Evolutionary conservation across 2,888 invertebrate genomes (phyloP), one percentile per base, ranked within the genome.

Genomic region (Spodoptera picta): DNA sequence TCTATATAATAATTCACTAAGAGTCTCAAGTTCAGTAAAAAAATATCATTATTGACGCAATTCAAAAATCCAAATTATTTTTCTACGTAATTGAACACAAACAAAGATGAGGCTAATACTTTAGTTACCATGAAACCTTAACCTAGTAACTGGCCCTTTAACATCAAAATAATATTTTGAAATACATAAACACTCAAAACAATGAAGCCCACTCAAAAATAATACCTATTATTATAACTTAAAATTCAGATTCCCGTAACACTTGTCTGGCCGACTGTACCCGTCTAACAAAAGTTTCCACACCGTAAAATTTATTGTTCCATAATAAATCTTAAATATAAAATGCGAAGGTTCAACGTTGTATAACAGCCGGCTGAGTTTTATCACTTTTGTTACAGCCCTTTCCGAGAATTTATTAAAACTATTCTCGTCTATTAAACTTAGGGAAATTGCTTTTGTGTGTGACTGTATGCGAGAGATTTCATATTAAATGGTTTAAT

Each of bases 301-400:
- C 83, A 67, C 83, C 79, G 84, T 88, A 84, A 88, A 87, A 86
- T 87, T 87, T 87, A 89, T 87, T 83, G 82, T 79, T 73, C 69
- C 69, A 73, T 74, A 80, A 83, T 88, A 88, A 89, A 89, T 87
- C 83, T 83, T 69, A 81, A 85, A 86, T 85, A 86, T 87, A 87
- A 87, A 88, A 83, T 75, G 81, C 72, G 63, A 69, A 73, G 75
- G 73, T 67, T 78, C 60, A 66, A 56, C 60, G 50, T 56, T 67
- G 60, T 63, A 56, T 52, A 72, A 69, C 69, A 69, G 68, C 60
- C 75, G 69, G 77, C 74, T 69, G 75, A 75, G 64, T 79, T 76
- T 72, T 79, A 82, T 69, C 81, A 79, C 73, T 71, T 77, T 73
- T 78, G 73, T 79, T 77, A 75, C 77, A 81, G 76, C 79, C 77